Conservation (phyloP, 2,113 vertebrate genomes). For the Leptosomus discolor region DNA sequence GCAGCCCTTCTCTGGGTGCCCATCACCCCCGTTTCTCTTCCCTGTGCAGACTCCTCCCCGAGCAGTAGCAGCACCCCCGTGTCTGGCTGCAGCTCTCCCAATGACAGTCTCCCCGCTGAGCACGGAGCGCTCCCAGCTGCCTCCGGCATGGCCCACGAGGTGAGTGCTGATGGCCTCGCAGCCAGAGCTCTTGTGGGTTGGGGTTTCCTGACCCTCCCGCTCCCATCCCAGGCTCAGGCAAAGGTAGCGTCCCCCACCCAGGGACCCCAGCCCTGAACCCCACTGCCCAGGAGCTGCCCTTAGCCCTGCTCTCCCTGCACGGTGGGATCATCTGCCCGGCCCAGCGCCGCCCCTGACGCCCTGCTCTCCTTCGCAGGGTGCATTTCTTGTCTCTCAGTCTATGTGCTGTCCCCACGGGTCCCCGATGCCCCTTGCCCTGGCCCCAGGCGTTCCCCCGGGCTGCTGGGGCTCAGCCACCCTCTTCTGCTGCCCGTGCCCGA, state of each 20-base stretch:
- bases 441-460: not conserved
- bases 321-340: not conserved
- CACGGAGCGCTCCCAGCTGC: slow-evolving; percentile 67
- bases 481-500: not conserved
- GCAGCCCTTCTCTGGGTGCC: too few relatives aligned
- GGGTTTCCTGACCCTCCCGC: not conserved
- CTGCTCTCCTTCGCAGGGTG: not conserved
- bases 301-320: not conserved
- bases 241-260: not conserved
- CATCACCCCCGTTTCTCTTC: not conserved
- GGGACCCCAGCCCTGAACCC: not conserved
- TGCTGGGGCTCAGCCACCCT: not conserved
- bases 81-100: slow-evolving; percentile 90
- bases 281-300: not conserved
- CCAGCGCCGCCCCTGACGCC: not conserved
- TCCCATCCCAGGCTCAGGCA: not conserved
- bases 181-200: not conserved
- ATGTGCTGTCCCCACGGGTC: not conserved
- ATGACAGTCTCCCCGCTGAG: slow-evolving; percentile 84
- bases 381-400: not conserved
- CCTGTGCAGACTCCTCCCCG: slow-evolving; percentile 83
- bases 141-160: slow-evolving; percentile 75
- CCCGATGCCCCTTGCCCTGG: rapidly evolving
- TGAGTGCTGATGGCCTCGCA: slow-evolving; percentile 12
- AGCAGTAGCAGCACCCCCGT: slow-evolving; percentile 89